Evolutionary conservation across 2,888 invertebrate species (phyloP).

Genomic region (Drosophila subsilvestris): DNA sequence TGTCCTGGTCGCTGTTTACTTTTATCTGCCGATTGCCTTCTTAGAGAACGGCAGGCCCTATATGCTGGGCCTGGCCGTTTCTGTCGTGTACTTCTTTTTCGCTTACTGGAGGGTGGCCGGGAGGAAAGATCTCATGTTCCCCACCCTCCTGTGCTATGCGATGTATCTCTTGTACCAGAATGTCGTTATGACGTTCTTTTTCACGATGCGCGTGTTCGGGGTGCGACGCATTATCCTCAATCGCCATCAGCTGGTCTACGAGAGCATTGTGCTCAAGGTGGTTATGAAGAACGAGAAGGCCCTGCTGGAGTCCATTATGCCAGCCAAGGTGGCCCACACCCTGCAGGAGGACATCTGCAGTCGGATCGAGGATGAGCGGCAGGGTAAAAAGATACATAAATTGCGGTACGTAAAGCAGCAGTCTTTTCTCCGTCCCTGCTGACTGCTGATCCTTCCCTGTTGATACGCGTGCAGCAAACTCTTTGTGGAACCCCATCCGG

Average conservation of each 20-base stretch:
- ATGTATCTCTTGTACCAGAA: slow-evolving; percentile 27
- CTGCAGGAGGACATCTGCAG: slow-evolving; percentile 86
- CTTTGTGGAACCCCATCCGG: slow-evolving; percentile 93
- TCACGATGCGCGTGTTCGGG: slow-evolving; percentile 19
- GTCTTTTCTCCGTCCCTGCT: background rate
- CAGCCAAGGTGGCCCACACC: slow-evolving; percentile 90
- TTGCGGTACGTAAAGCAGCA: background rate
- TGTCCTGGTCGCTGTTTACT: slow-evolving; percentile 37
- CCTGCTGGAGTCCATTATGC: slow-evolving; percentile 92
- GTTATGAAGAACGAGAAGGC: slow-evolving; percentile 89
- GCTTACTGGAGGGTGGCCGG: background rate
- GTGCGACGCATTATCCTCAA: slow-evolving; percentile 31
- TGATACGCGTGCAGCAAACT: slow-evolving; percentile 87
- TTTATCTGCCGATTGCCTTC: slow-evolving; percentile 46
- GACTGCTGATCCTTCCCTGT: background rate
- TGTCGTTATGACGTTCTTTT: slow-evolving; percentile 8
- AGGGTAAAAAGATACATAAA: background rate
- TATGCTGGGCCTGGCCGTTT: slow-evolving; percentile 32
- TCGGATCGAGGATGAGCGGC: slow-evolving; percentile 82
- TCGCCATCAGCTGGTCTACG: slow-evolving; percentile 39
- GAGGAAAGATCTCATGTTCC: too few relatives aligned
- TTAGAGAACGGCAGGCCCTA: slow-evolving; percentile 12
- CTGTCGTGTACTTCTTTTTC: slow-evolving; percentile 8
- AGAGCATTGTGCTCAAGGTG: slow-evolving; percentile 39
- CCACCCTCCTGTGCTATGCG: background rate